These are phyloP conservation scores for Natrix natrix DNA, from an alignment of 2,797 vertebrate genomes.

Conservation along the genomic window DNA sequence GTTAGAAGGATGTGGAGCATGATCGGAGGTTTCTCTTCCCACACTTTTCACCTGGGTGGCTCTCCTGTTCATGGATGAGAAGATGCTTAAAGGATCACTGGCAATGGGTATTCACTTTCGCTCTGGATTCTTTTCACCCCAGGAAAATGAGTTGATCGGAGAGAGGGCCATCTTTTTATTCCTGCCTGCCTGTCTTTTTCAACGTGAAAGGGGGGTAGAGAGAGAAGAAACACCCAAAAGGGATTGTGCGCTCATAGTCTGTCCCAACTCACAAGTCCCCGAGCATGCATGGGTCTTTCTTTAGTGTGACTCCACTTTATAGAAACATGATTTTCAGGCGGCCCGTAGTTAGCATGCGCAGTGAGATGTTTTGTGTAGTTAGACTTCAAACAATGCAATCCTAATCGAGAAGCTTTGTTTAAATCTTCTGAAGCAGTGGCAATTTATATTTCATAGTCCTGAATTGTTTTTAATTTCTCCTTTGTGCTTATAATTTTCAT, in stretches of 20 bases:
- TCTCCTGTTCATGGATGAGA: background rate
- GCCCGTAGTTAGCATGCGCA: background rate
- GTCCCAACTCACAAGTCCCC: background rate
- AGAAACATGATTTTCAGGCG: background rate
- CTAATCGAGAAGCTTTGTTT: background rate
- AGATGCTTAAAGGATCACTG: background rate
- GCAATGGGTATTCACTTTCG: background rate
- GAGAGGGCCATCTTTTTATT: background rate
- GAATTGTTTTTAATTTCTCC: background rate
- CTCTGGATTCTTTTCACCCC: background rate
- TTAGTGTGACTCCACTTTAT: background rate
- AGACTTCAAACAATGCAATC: background rate
- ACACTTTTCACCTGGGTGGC: background rate
- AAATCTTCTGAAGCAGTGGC: background rate
- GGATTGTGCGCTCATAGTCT: background rate
- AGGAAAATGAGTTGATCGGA: background rate
- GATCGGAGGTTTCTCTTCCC: background rate
- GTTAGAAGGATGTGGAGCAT: background rate
- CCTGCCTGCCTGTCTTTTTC: background rate
- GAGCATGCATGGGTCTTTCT: background rate
- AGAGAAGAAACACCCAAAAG: background rate
- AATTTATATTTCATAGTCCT: background rate
- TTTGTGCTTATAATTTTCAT: background rate
- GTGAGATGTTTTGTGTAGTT: background rate
- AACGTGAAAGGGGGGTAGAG: fast-evolving